A percentile compares a stretch with the other conserved stretches of the same genome.
Evolutionary conservation across 2,888 invertebrate species (phyloP).

Genomic region (Crepidodera aurea): DNA sequence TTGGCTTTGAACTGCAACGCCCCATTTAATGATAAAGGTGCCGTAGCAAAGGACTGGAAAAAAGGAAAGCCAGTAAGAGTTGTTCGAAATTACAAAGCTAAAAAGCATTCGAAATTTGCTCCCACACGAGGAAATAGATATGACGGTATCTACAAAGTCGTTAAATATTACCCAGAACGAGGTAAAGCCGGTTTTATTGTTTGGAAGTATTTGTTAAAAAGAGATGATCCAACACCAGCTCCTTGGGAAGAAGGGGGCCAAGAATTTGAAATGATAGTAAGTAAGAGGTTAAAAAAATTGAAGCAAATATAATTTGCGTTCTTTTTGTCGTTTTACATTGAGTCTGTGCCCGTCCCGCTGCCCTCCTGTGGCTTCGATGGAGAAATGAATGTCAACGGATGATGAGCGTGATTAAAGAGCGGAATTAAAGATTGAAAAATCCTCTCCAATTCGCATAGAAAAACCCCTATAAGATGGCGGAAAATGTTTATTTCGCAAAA

Average conservation of each 20-base stretch:
- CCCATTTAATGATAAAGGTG: conserved; percentile 72
- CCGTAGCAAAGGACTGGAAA: conserved; percentile 75
- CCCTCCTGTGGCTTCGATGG: too few relatives aligned
- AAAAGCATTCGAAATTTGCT: conserved; percentile 80
- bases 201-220: conserved; percentile 78
- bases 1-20: conserved; percentile 81
- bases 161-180: conserved; percentile 81
- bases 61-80: conserved; percentile 81
- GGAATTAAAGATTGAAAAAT: too few relatives aligned
- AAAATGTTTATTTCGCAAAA: too few relatives aligned
- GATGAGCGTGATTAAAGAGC: too few relatives aligned
- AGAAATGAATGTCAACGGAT: too few relatives aligned
- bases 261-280: conserved; percentile 62
- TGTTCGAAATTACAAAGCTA: conserved; percentile 76
- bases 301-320: too few relatives aligned
- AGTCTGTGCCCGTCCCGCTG: too few relatives aligned
- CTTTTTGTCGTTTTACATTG: too few relatives aligned
- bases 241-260: conserved; percentile 81
- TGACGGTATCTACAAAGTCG: conserved; percentile 88
- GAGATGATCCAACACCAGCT: conserved; percentile 81
- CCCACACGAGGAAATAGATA: conserved; percentile 81
- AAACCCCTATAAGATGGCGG: too few relatives aligned
- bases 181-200: conserved; percentile 81
- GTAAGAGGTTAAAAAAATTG: conserved; percentile 20
- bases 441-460: too few relatives aligned